phyloP scores from a whole-genome alignment of 2,888 invertebrate species.

The Protophormia terraenovae region DNA sequence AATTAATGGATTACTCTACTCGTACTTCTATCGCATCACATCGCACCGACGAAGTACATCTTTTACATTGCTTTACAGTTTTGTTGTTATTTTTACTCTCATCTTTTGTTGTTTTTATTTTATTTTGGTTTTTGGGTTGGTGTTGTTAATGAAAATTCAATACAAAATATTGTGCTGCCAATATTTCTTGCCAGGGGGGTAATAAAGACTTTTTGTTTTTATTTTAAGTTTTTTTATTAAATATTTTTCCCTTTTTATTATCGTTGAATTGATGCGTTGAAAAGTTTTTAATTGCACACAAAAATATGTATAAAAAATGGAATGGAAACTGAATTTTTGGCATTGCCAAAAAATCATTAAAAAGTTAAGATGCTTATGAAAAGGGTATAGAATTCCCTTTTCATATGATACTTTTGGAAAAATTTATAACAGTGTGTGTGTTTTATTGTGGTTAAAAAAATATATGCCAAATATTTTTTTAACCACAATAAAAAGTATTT shows the following conservation, averaged over 20 bases:
- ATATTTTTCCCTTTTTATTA: background rate
- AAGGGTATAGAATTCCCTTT: background rate
- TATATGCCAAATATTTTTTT: no score
- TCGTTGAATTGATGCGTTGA: constrained; percentile 53
- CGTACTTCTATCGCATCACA: constrained; percentile 39
- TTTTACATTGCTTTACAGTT: background rate
- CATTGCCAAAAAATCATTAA: constrained; percentile 17
- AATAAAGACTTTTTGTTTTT: background rate
- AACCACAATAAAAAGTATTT: no score
- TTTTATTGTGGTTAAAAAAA: background rate
- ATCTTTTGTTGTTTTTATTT: background rate
- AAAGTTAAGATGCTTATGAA: constrained; percentile 25
- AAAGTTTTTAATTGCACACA: constrained; percentile 66
- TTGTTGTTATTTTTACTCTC: background rate
- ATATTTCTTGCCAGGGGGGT: constrained; percentile 15
- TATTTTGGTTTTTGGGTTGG: background rate
- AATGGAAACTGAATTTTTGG: constrained; percentile 26
- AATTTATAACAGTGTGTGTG: background rate
- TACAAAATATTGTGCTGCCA: constrained; percentile 56
- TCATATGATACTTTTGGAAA: background rate
- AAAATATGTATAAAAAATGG: constrained; percentile 28
- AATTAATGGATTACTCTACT: constrained; percentile 67
- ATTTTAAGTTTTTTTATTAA: no score
- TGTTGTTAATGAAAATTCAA: constrained; percentile 65
- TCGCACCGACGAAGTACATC: background rate